A percentile compares a stretch with the other conserved stretches of the same genome.
Conservation (phyloP, 1,140 invertebrate genomes). For the Notospermus geniculatus region DNA sequence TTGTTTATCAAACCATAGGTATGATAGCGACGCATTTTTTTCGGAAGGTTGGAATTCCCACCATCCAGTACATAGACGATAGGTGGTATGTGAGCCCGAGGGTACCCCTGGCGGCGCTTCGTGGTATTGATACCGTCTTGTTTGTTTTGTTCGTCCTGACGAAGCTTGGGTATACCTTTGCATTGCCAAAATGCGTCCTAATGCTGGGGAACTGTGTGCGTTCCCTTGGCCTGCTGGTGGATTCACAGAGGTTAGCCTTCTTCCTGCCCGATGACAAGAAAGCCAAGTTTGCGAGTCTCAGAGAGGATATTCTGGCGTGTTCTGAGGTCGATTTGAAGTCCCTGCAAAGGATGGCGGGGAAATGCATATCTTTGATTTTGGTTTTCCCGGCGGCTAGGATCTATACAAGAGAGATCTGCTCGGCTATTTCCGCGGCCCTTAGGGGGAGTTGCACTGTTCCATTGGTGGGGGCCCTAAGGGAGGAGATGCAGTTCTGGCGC, state of each 20-base stretch:
- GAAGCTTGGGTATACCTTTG: not conserved
- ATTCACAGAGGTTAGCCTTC: not conserved
- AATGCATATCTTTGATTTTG: not conserved
- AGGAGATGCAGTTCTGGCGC: slow-evolving; percentile 1
- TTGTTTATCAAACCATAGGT: slow-evolving; percentile 10
- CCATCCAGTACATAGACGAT: slow-evolving; percentile 2
- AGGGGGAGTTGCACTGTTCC: not conserved
- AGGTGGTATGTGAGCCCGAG: not conserved
- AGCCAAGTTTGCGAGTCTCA: not conserved
- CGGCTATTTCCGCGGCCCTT: not conserved
- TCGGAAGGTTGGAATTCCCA: not conserved
- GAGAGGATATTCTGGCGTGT: not conserved
- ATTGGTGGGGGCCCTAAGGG: slow-evolving; percentile 1
- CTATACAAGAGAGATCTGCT: not conserved
- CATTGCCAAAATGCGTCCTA: not conserved
- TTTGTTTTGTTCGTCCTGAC: not conserved
- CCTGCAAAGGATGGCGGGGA: not conserved
- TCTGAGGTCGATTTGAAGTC: not conserved
- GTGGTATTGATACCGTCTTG: not conserved
- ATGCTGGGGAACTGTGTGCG: not conserved
- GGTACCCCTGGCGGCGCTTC: not conserved
- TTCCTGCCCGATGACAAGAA: not conserved
- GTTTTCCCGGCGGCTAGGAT: not conserved
- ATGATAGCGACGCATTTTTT: no score
- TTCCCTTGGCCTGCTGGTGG: not conserved